Base-by-base conservation (phyloP, 2,113 vertebrate genomes). In the Epinephelus moara region DNA sequence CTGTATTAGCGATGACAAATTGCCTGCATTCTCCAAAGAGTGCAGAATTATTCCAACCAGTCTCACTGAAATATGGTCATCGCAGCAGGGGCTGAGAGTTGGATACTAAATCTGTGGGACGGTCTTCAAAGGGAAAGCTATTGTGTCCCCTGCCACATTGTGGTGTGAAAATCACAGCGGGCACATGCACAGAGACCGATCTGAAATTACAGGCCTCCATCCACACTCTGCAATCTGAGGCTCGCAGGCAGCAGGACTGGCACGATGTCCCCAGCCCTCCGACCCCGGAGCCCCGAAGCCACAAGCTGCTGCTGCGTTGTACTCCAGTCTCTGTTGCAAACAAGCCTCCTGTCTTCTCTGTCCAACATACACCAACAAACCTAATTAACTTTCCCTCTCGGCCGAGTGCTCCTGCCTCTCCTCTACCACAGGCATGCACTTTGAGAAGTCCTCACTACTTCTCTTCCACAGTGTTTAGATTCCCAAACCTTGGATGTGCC, bases 241-340 rank as follows among this genome's bases (percentile, higher is more conserved):
- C 85, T 84, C 53, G 63, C 94, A 94, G 93, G 90, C 91, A 80
- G 88, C 82, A 73, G 82, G 81, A 86, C 85, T 91, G 92, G 92
- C 91, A 78, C 0, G 40, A 63, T 45, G 81, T 86, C 85, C 85
- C 75, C 81, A 0, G 52, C 30, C 66, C 84, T 87, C 74, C n/a
- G 25, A 84, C 84, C 84, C 67, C 10, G 37, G 42, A 84, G 75
- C 77, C 57, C 67, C 14, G 30, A 30, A 70, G 53, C 89, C 85
- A 63, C 81, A 75, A 79, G 78, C 89, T 87, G 80, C 85, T 42
- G 84, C 77, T 70, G 70, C 10, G 19, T 64, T 81, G 30, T 30
- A 23, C 81, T 79, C 71, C 45, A 8, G 70, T 76, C 85, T 86
- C 87, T 79, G 71, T 82, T 70, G 70, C 85, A 82, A 87, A 84